Base-by-base conservation (phyloP, 1,140 invertebrate genomes). In the Triops cancriformis region DNA sequence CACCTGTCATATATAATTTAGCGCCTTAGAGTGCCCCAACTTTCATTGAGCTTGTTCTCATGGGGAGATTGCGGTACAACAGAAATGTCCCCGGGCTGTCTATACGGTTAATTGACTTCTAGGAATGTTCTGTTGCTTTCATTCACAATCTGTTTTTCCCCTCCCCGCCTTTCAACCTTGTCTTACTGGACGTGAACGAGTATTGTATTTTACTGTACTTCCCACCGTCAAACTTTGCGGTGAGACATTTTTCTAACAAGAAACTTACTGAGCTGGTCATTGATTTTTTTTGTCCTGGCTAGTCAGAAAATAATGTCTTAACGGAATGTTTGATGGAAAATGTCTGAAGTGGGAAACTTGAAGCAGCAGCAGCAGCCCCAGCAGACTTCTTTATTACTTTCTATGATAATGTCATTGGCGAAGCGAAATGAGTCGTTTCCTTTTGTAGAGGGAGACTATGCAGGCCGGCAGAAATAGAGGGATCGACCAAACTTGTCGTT, bases 401-500 rank as follows among this genome's bases (percentile, higher is more conserved):
- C 14, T 64, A 14, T 23, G 51, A 64, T 64, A n/a, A 18, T 64
- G 51, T 64, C 51, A 64, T 64, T 23, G 51, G 18, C 14, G 23
- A 64, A 64, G 18, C 1, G 51, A n/a, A 64, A 23, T 18, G 51
- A 64, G 51, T 64, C 23, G 14, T 64, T 23, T 64, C n/a, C 23
- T 64, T 64, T 23, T 64, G 51, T n/a, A 64, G 14, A 64, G 14
- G 3, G 51, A n/a, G 14, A 64, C 51, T 18, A 64, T 64, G 18
- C 51, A 37, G 51, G 23, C n/a, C 9, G 51, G 43, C 43, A 45
- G 43, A 45, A 64, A 64, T 64, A 23, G 31, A 37, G 51, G 51
- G 51, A 64, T 64, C 51, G 51, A 64, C 51, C 51, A 64, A 64
- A 64, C 51, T 64, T 64, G 31, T 37, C 7, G 51, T 64, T 64